Evolutionary conservation across 2,113 vertebrate genomes (phyloP), one percentile per base, ranked within the genome.

Genomic region (Bucco capensis): DNA sequence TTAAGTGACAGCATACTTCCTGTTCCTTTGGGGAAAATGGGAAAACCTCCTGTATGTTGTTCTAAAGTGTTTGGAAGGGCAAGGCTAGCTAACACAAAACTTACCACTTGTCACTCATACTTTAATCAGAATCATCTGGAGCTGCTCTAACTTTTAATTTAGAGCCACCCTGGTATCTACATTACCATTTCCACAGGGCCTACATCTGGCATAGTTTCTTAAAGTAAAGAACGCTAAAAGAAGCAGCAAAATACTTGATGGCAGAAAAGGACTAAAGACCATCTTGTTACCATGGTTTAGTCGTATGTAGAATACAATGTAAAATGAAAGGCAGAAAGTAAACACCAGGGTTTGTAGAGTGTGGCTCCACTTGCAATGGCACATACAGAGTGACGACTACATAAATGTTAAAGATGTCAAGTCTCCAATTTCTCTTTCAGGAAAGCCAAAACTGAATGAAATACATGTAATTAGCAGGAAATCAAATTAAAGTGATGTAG

Each of bases 341-440:
- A 70, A 42, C 23, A 40, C 7, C 2, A 7, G 9, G 31, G 17
- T 3, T 3, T 51, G 49, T n/a, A 75, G 16, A 24, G 35, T 15
- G 31, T 0, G 0, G 65, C 56, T 84, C 42, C 53, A 64, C 12
- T 4, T 28, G 33, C 8, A 2, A 51, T 1, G 7, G 50, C 37
- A 61, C 21, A 22, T 3, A 46, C 1, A 37, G 24, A 33, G 46
- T 4, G 40, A 73, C n/a, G 44, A 30, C 51, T 46, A 19, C 27
- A 21, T 30, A 5, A 19, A 4, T n/a, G 64, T 35, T 58, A 35
- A 90, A 65, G 65, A 71, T 16, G 40, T 18, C 21, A 57, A 88
- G 21, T 18, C 61, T 74, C 60, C 2, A 4, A 67, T 25, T 83
- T 73, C 67, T 65, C 79, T 42, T 88, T 42, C 10, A 42, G 42